Evolutionary conservation across 2,797 vertebrate genomes (phyloP).

Genomic region (Anableps anableps): DNA sequence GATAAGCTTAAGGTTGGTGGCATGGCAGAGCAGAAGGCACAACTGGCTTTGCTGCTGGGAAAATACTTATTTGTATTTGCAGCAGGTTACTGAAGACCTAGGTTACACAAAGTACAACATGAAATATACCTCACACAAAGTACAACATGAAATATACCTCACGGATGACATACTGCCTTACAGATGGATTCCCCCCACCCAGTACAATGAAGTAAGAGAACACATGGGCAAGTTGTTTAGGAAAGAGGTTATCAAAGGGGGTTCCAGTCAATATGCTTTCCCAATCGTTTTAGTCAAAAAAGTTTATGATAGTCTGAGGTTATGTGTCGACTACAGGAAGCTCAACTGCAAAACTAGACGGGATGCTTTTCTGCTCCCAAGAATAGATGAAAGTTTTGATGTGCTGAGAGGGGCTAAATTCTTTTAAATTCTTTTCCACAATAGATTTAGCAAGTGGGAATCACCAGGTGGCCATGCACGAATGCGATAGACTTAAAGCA

Average conservation of each 20-base stretch:
- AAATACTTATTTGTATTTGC: no score
- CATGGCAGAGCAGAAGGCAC: no score
- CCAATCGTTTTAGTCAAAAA: neutral
- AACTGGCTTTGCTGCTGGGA: no score
- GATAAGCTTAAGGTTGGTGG: no score
- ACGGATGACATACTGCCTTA: no score
- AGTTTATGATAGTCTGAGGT: neutral
- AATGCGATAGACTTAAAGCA: no score
- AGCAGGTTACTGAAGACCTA: no score
- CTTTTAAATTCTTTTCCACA: neutral
- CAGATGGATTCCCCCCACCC: neutral
- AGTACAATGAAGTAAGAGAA: constrained; percentile 2
- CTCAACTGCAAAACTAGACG: neutral
- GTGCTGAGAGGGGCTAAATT: neutral
- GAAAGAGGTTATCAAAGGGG: neutral
- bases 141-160: no score
- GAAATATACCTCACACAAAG: no score
- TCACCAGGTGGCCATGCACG: no score
- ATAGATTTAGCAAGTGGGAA: neutral
- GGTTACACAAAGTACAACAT: no score
- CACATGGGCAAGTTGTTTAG: constrained; percentile 2
- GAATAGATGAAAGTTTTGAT: neutral
- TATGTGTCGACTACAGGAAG: neutral
- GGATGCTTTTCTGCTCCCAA: neutral
- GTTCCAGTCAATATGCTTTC: neutral